Conservation (phyloP, 2,888 invertebrate genomes). For the Diadegma fenestrale region DNA sequence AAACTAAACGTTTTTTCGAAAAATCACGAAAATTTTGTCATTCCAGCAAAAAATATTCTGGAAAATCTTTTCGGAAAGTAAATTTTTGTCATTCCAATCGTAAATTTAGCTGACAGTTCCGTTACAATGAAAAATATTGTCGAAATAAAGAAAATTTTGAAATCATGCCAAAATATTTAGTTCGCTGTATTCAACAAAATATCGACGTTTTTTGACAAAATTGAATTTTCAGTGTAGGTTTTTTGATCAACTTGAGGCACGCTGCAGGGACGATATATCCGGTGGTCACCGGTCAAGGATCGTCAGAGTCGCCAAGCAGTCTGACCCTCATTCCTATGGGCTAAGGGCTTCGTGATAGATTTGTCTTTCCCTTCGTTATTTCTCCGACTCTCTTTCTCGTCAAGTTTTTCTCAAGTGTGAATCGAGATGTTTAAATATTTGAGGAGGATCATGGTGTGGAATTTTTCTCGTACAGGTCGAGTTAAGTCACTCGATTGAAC, state of each 20-base stretch:
- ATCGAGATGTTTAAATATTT: slow-evolving; percentile 67
- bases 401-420: slow-evolving; percentile 35
- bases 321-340: slow-evolving; percentile 59
- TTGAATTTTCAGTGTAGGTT: too few species aligned
- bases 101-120: too few species aligned
- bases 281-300: slow-evolving; percentile 1
- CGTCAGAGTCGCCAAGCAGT: slow-evolving; percentile 66
- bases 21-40: too few species aligned
- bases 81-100: too few species aligned
- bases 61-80: too few species aligned
- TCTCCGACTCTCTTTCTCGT: slow-evolving; percentile 31
- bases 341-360: background rate
- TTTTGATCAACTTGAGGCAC: background rate
- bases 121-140: too few species aligned
- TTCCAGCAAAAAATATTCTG: too few species aligned
- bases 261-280: background rate
- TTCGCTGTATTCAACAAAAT: too few species aligned
- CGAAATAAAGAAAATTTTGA: too few species aligned
- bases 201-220: too few species aligned
- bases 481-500: slow-evolving; percentile 45
- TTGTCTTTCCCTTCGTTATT: background rate
- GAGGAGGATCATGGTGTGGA: slow-evolving; percentile 66
- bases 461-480: slow-evolving; percentile 50
- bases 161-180: too few species aligned
- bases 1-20: too few species aligned